phyloP scores from a whole-genome alignment of 2,797 vertebrate genomes.

The Pseudochirops cupreus region DNA sequence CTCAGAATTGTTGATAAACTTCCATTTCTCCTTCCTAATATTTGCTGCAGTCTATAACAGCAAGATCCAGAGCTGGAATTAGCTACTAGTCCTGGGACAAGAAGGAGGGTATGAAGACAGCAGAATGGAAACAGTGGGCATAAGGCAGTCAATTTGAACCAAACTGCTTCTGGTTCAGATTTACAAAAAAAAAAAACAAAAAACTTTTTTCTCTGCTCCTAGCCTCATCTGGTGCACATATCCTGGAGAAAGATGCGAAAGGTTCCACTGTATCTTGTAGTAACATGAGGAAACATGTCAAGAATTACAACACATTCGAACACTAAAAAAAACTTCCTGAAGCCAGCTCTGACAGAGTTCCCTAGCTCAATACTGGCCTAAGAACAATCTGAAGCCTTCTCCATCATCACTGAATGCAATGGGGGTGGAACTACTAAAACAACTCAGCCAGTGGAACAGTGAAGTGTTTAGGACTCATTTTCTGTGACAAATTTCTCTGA shows the following conservation, averaged over 20 bases:
- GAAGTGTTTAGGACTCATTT: not conserved
- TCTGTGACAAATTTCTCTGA: not conserved
- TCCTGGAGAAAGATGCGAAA: not conserved
- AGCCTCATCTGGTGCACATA: not conserved
- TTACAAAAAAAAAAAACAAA: not conserved
- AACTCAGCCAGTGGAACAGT: not conserved
- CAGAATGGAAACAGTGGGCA: slow-evolving; percentile 33
- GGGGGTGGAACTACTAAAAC: not conserved
- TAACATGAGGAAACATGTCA: not conserved
- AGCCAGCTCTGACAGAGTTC: not conserved
- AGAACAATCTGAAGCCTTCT: not conserved
- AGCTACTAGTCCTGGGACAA: slow-evolving; percentile 40
- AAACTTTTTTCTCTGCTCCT: not conserved
- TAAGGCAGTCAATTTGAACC: slow-evolving; percentile 30
- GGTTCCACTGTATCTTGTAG: not conserved
- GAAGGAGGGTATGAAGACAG: slow-evolving; percentile 11
- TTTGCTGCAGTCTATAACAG: not conserved
- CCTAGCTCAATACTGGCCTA: not conserved
- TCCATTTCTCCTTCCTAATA: slow-evolving; percentile 12
- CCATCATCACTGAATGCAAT: not conserved
- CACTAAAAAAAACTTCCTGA: not conserved
- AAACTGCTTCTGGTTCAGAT: not conserved
- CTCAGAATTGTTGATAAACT: slow-evolving; percentile 23
- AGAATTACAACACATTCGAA: not conserved
- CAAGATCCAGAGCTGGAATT: not conserved